Conservation (phyloP, 2,797 vertebrate species). For the Sebastes melanostomus region DNA sequence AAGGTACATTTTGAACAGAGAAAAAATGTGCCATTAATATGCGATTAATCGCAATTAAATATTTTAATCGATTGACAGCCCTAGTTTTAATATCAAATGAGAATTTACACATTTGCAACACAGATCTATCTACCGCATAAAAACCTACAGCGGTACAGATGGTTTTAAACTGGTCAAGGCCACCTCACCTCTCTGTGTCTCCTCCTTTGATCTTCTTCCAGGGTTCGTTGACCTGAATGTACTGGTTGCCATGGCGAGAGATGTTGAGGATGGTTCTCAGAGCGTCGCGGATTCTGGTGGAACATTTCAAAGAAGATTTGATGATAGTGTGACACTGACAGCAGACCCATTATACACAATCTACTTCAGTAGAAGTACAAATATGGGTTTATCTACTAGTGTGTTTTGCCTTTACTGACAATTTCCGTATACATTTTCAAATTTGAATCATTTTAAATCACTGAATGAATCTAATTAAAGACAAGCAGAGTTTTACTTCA, state of each 20-base stretch:
- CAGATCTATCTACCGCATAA: background rate
- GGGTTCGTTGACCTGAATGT: conserved; percentile 95
- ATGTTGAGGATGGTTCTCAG: conserved; percentile 93
- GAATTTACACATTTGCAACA: background rate
- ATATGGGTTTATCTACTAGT: background rate
- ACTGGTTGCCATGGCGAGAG: conserved; percentile 96
- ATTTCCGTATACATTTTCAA: background rate
- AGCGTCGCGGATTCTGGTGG: conserved; percentile 90
- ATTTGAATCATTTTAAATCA: background rate
- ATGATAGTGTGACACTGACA: background rate
- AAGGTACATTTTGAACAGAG: no score
- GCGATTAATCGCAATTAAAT: fast-evolving
- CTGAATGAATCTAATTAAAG: background rate
- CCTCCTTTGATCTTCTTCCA: conserved; percentile 95
- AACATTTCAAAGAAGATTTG: conserved; percentile 14
- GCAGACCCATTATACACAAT: background rate
- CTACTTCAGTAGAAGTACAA: background rate
- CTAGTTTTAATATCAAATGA: background rate
- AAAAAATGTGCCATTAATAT: no score
- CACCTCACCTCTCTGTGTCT: conserved; percentile 84
- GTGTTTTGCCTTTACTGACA: background rate
- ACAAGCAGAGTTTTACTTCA: background rate
- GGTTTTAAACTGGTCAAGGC: background rate
- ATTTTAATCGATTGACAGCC: no score
- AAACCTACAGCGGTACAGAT: background rate